phyloP scores from a whole-genome alignment of 2,888 invertebrate species.

The Scotopteryx bipunctaria region DNA sequence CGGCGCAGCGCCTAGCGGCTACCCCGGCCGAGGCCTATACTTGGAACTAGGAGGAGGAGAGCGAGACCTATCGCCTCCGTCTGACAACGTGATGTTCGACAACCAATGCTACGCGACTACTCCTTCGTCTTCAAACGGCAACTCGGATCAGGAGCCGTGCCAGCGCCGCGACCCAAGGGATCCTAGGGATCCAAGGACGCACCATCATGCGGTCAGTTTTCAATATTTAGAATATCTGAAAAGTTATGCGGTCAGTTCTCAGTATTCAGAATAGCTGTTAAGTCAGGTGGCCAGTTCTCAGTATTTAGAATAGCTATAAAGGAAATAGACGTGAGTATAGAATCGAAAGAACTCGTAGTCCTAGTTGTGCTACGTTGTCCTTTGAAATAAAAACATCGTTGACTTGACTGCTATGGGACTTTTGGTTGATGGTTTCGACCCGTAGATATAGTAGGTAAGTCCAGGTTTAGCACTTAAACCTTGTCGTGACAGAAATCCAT shows the following conservation, averaged over 20 bases:
- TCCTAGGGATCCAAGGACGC: conserved; percentile 80
- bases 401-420: no score
- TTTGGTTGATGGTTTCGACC: no score
- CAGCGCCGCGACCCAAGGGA: conserved; percentile 82
- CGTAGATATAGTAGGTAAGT: no score
- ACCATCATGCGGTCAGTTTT: conserved; percentile 84
- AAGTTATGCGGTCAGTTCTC: not conserved
- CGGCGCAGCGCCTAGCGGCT: conserved; percentile 80
- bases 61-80: conserved; percentile 91
- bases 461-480: no score
- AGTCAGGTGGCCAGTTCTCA: no score
- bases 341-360: no score
- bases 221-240: not conserved
- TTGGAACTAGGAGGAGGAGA: conserved; percentile 88
- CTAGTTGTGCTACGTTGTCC: no score
- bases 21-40: conserved; percentile 89
- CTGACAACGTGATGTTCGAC: conserved; percentile 97
- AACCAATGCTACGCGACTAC: conserved; percentile 98
- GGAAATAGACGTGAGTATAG: no score
- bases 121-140: conserved; percentile 96
- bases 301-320: no score
- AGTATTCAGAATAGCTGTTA: no score
- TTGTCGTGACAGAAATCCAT: no score
- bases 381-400: no score
- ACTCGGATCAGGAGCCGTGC: conserved; percentile 92